These are phyloP conservation scores for Neocrepidodera transversa DNA, from an alignment of 2,888 invertebrate species.

Conservation along the genomic window DNA sequence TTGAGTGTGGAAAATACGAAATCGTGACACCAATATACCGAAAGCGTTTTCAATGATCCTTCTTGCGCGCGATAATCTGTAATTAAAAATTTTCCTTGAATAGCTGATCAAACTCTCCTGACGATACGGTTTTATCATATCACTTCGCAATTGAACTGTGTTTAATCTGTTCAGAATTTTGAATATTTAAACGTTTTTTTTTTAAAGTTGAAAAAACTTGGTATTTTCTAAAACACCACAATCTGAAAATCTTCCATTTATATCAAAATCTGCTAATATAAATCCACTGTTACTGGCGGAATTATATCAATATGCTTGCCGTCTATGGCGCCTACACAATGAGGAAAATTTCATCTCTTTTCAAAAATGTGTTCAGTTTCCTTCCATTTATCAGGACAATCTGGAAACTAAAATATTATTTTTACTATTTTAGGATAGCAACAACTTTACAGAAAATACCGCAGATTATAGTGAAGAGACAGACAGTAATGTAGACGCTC, in stretches of 20 bases:
- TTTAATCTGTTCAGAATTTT: neutral
- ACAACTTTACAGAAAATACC: too few relatives aligned
- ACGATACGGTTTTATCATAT: conserved; percentile 21
- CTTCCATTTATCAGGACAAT: conserved; percentile 10
- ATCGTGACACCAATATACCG: conserved; percentile 24
- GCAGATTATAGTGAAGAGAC: conserved; percentile 13
- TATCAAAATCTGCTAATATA: conserved; percentile 41
- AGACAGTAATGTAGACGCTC: conserved; percentile 16
- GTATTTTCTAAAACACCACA: conserved; percentile 42
- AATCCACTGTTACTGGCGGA: conserved; percentile 32
- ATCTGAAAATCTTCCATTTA: conserved; percentile 45
- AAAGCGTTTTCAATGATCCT: conserved; percentile 9
- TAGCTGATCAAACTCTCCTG: conserved; percentile 20
- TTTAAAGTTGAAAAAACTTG: conserved; percentile 33
- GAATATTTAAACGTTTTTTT: neutral
- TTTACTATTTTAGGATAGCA: conserved; percentile 5
- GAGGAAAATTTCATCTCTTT: conserved; percentile 17
- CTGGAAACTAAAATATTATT: conserved; percentile 15
- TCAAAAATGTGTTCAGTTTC: conserved; percentile 14
- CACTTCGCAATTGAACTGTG: neutral
- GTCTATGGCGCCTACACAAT: conserved; percentile 13
- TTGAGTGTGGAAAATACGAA: conserved; percentile 20
- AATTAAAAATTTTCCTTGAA: conserved; percentile 25
- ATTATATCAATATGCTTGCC: conserved; percentile 26
- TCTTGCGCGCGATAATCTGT: neutral